phyloP scores from a whole-genome alignment of 2,113 vertebrate species.

The Theristicus caerulescens region DNA sequence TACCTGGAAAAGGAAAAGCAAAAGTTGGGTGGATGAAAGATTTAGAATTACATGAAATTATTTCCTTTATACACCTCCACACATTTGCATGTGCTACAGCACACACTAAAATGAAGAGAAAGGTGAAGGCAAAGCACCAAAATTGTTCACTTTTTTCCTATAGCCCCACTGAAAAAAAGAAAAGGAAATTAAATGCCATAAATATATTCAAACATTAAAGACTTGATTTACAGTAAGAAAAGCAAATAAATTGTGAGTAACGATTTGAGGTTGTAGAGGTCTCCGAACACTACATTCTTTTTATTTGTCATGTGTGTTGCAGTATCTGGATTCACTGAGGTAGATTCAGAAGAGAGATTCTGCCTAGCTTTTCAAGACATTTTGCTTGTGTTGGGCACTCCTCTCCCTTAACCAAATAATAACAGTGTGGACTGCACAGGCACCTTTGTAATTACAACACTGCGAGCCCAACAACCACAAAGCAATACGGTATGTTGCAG shows the following conservation, averaged over 20 bases:
- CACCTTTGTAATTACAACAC: not conserved
- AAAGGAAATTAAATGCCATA: conserved; percentile 19
- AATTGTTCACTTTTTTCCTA: not conserved
- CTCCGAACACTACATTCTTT: not conserved
- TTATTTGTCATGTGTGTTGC: not conserved
- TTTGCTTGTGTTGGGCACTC: not conserved
- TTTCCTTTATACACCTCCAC: not conserved
- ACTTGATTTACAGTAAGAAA: conserved; percentile 18
- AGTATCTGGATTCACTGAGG: conserved; percentile 46
- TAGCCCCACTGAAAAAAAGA: not conserved
- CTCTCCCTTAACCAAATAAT: not conserved
- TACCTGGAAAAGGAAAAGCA: not conserved
- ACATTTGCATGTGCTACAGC: not conserved
- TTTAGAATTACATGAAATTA: not conserved
- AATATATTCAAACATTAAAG: conserved; percentile 34
- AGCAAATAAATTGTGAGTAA: conserved; percentile 38
- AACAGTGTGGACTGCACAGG: not conserved
- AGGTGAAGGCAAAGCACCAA: not conserved
- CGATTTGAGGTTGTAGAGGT: not conserved
- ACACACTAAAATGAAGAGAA: not conserved
- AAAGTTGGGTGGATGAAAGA: not conserved
- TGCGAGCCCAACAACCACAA: not conserved
- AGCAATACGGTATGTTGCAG: not conserved
- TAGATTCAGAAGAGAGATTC: conserved; percentile 41
- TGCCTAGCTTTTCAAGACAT: not conserved